Evolutionary conservation across 2,888 invertebrate species (phyloP), one percentile per base, ranked within the genome.

Genomic region (Amphipyra tragopoginis): DNA sequence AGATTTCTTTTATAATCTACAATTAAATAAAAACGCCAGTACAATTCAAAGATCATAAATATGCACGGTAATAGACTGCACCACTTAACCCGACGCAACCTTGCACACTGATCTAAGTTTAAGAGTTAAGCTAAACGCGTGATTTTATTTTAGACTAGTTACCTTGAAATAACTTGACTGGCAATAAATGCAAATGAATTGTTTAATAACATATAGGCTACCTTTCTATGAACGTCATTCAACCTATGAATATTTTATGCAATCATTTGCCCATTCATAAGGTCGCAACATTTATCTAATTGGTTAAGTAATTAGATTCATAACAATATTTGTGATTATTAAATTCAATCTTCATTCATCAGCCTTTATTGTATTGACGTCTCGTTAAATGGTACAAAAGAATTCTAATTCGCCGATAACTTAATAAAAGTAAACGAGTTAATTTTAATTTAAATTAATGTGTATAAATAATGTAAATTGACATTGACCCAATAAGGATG

Each of bases 1-100:
- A 58, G 63, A 70, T 61, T 66, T 78, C 58, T 63, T 54, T 66
- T 72, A 64, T 84, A 79, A 81, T 81, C 83, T 82, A 66, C 54
- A 58, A 51, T 53, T 50, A 48, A 56, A 53, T 59, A 45, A 56
- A 71, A 54, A 48, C 47, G 7, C 50, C 14, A 43, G 14, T 13
- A 50, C 51, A 48, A 39, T 45, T 48, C 42, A 21, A 34, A 54
- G 49, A 15, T 33, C 29, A 29, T 11, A 26, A 33, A 45, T 34
- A 26, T 34, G 42, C 14, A 38, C 47, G 33, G 29, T 38, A 58
- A 45, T 44, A 29, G 15, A 64, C 14, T 55, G 50, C 47, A 54
- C 56, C 36, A 56, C 40, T 54, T 59, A 50, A 57, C 14, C 48
- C 34, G 15, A 60, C 51, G 40, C 47, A 60, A 52, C 57, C 59